Percentiles rank a stretch among this genome's conserved stretches.
Conservation (phyloP, 2,113 vertebrate species). For the Numenius arquata region DNA sequence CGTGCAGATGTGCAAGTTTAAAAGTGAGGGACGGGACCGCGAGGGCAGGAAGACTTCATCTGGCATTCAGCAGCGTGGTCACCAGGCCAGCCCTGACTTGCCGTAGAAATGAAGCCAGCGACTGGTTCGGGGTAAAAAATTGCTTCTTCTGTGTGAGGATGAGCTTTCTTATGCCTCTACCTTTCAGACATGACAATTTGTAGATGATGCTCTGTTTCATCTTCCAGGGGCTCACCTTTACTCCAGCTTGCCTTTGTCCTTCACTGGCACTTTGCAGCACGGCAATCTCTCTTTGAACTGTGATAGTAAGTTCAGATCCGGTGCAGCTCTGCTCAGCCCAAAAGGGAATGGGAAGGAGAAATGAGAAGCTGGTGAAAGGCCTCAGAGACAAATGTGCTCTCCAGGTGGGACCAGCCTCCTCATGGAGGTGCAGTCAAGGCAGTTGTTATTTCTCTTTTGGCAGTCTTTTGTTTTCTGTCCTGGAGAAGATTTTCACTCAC, state of each 20-base stretch:
- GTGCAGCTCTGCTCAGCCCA: not conserved
- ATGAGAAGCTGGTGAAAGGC: not conserved
- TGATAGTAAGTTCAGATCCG: not conserved
- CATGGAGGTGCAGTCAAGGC: not conserved
- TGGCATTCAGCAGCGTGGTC: not conserved
- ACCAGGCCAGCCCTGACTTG: not conserved
- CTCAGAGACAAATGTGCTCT: not conserved
- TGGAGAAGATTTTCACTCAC: not conserved
- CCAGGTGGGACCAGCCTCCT: not conserved
- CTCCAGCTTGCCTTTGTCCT: not conserved
- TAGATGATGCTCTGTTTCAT: not conserved
- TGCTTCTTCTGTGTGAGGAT: not conserved
- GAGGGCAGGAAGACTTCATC: not conserved
- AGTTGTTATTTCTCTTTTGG: not conserved
- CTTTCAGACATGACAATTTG: not conserved
- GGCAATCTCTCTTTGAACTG: not conserved
- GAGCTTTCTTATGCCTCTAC: not conserved
- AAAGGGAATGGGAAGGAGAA: not conserved
- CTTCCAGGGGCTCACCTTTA: not conserved
- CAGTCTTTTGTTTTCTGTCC: not conserved
- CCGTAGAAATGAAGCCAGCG: not conserved
- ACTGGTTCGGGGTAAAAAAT: not conserved
- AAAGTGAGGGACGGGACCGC: not conserved
- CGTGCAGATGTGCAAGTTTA: not conserved
- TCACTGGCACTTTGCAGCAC: not conserved